Evolutionary conservation across 2,113 vertebrate genomes (phyloP).

Genomic region (Mormoops blainvillei): DNA sequence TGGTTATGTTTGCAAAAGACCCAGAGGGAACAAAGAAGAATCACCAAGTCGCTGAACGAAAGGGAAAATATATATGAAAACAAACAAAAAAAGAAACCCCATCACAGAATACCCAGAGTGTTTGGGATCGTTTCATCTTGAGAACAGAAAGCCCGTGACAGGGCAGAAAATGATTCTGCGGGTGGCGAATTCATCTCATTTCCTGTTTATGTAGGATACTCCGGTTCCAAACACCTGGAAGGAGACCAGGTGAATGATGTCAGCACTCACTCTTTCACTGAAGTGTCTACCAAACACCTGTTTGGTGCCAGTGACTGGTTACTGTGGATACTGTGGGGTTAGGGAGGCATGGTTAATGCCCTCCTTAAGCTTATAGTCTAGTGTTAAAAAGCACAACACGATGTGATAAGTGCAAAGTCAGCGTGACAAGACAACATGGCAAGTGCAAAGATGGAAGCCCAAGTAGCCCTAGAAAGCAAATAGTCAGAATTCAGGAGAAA

Average conservation of each 20-base stretch:
- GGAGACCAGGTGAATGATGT: neutral
- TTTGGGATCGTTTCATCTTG: neutral
- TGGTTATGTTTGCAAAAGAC: neutral
- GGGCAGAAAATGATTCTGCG: neutral
- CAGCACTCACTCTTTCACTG: neutral
- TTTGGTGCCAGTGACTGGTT: neutral
- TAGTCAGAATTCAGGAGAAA: neutral
- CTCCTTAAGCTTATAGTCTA: neutral
- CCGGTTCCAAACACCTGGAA: neutral
- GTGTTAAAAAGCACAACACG: neutral
- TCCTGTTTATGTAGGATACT: neutral
- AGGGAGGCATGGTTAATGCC: neutral
- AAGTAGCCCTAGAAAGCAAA: neutral
- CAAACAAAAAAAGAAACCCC: neutral
- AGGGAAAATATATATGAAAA: neutral
- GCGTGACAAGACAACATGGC: neutral
- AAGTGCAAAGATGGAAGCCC: neutral
- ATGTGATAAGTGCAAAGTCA: neutral
- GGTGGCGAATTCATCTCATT: neutral
- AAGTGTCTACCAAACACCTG: neutral
- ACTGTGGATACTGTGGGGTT: too few species aligned
- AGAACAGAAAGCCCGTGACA: neutral
- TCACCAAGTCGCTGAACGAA: neutral
- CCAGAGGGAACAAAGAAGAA: neutral
- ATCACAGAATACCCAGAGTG: neutral